Conservation (phyloP, 53 echinoderm and acorn worm species). For the Pentamera pediparva region DNA sequence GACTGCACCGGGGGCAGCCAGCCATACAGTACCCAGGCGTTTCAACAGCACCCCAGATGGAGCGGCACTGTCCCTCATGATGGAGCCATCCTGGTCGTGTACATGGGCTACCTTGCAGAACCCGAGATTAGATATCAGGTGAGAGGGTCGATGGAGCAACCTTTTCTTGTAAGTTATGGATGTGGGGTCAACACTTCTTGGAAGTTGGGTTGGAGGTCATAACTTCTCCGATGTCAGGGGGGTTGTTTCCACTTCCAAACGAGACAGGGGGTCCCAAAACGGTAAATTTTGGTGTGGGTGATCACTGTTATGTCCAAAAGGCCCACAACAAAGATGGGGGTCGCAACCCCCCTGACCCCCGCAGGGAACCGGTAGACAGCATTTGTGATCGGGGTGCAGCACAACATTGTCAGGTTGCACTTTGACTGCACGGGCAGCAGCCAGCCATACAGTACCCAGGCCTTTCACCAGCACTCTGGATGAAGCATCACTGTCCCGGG, state of each 20-base stretch:
- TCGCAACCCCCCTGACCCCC: too few relatives aligned
- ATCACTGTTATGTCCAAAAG: too few relatives aligned
- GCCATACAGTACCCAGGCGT: conserved; percentile 48
- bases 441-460: conserved; percentile 52
- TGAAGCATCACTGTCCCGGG: conserved; percentile 71
- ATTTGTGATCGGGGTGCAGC: conserved; percentile 63
- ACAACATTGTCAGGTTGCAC: conserved; percentile 63
- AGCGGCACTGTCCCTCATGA: conserved; percentile 50
- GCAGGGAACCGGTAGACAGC: conserved; percentile 67
- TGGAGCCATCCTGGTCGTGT: conserved; percentile 75
- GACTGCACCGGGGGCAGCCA: conserved; percentile 57
- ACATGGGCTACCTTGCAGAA: conserved; percentile 54
- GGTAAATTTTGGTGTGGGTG: too few relatives aligned
- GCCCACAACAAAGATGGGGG: too few relatives aligned
- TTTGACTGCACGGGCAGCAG: conserved; percentile 56
- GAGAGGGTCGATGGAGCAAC: too few relatives aligned
- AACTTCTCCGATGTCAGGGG: too few relatives aligned
- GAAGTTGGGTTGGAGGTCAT: too few relatives aligned
- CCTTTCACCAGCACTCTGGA: conserved; percentile 45
- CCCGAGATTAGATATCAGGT: conserved; percentile 42
- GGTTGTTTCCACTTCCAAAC: too few relatives aligned
- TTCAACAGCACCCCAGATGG: conserved; percentile 60
- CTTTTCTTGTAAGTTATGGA: too few relatives aligned
- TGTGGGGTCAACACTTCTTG: too few relatives aligned
- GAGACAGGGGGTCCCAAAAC: too few relatives aligned